These are phyloP conservation scores for Paelopatides confundens DNA, from an alignment of 53 echinoderm and acorn worm species.

Conservation along the genomic window DNA sequence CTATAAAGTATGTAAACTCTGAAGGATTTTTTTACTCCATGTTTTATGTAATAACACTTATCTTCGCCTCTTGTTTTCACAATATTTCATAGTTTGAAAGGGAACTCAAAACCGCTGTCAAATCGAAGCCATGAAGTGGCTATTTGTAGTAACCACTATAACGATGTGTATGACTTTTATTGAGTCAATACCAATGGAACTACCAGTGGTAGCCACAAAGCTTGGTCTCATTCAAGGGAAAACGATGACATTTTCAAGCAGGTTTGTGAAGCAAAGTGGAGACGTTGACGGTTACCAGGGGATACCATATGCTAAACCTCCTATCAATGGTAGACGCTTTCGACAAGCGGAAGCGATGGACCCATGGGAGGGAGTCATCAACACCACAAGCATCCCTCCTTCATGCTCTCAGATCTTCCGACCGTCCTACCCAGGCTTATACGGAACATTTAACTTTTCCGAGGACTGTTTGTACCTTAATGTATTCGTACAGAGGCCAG, in stretches of 20 bases:
- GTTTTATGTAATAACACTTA: no score
- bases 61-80: no score
- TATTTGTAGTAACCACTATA: no score
- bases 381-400: not conserved
- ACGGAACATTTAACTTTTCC: not conserved
- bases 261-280: not conserved
- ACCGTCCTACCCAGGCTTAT: not conserved
- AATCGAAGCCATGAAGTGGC: no score
- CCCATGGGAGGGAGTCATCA: not conserved
- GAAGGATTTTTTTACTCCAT: no score
- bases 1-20: no score
- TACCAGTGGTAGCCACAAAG: not conserved
- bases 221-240: not conserved
- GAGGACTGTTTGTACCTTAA: constrained; percentile 35
- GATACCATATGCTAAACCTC: constrained; percentile 25
- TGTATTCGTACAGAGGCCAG: not conserved
- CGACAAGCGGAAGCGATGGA: not conserved
- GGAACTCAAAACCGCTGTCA: no score
- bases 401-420: not conserved
- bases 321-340: not conserved
- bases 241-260: not conserved
- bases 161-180: no score
- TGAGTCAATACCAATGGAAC: no score
- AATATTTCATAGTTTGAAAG: no score
- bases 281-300: not conserved